Base-by-base conservation (phyloP, 1,140 invertebrate species). In the Drosophila kikkawai region DNA sequence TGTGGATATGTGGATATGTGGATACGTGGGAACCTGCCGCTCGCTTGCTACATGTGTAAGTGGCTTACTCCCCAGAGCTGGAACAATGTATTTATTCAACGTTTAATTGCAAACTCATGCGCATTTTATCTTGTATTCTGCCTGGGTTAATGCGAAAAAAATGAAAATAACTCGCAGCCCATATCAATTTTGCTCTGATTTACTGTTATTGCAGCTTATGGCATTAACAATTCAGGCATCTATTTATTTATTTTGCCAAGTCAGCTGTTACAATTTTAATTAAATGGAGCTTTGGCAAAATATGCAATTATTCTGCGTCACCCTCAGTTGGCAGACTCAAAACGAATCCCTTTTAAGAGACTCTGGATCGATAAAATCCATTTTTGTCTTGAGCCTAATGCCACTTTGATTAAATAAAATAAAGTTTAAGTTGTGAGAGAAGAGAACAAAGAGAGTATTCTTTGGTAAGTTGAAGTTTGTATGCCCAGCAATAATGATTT, bases 121-220 rank as follows among this genome's bases (percentile, higher is more conserved):
- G 64, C 32, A 61, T 79, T 79, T 66, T 74, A 17, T 12, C 22
- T 19, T 39, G 11, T 41, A 12, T 22, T 61, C 55, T 29, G 41
- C 11, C 22, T 36, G 11, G n/a, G 42, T 26, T 57, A 51, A 58
- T 78, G 53, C 15, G 39, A 41, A 67, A 37, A 32, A 55, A 53
- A 32, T 36, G 41, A 51, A 57, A 29, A 39, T 55, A 61, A 75
- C 59, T 50, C 29, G 4, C 44, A 39, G 29, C 7, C 37, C 41
- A 47, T 64, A 69, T 61, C 36, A 61, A 51, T 60, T 66, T 59
- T 50, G 34, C 47, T 53, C 64, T 86, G 82, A 86, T 82, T 86
- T 82, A 79, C 53, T 70, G 61, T 53, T 65, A 60, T 59, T 58
- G 60, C 50, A 69, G 56, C 51, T 79, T 80, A 65, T 55, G 61